Evolutionary conservation across 2,888 invertebrate genomes (phyloP).

Genomic region (Nomada fabriciana): DNA sequence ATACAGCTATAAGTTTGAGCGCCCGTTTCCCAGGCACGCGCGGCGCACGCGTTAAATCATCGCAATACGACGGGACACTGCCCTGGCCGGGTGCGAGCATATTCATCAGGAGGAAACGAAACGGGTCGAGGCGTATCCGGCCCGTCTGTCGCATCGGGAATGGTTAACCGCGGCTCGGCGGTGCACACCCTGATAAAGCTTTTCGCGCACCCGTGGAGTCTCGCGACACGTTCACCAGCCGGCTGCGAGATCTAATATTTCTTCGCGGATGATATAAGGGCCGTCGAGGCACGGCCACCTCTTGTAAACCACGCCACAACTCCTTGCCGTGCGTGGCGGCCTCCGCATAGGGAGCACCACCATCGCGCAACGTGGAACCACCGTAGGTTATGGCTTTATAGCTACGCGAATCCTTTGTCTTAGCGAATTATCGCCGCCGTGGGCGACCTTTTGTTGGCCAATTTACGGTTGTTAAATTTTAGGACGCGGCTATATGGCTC

Average conservation of each 20-base stretch:
- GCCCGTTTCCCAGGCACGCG: conserved; percentile 45
- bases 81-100: conserved; percentile 38
- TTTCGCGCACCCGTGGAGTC: conserved; percentile 61
- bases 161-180: conserved; percentile 57
- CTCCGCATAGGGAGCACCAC: conserved; percentile 38
- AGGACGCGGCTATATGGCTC: conserved; percentile 50
- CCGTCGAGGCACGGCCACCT: conserved; percentile 75
- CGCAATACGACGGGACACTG: conserved; percentile 42
- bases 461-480: conserved; percentile 79
- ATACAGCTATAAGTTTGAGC: not conserved
- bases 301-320: conserved; percentile 79
- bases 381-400: conserved; percentile 80
- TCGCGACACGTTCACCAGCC: conserved; percentile 58
- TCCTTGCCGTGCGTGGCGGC: conserved; percentile 44
- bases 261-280: conserved; percentile 80
- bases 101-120: conserved; percentile 50
- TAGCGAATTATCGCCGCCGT: conserved; percentile 43
- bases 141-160: conserved; percentile 27
- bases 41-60: conserved; percentile 59
- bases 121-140: conserved; percentile 19
- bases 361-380: conserved; percentile 8
- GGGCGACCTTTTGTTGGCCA: conserved; percentile 66
- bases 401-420: conserved; percentile 60
- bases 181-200: conserved; percentile 45
- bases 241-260: conserved; percentile 75